Evolutionary conservation across 2,888 invertebrate species (phyloP).

Genomic region (Glyphotaelius pellucidus): DNA sequence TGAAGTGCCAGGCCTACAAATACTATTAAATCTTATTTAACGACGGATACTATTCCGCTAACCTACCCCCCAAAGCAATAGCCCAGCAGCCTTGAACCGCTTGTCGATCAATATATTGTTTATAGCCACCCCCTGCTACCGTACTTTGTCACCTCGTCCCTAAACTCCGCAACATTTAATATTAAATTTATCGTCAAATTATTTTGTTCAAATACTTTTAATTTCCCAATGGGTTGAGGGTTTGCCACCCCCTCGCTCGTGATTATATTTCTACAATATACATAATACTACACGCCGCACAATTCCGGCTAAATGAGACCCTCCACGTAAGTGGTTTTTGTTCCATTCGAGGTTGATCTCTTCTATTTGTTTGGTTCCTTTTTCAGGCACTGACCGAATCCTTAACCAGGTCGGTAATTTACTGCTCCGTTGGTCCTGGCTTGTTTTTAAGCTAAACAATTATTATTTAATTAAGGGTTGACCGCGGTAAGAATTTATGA

Average conservation of each 20-base stretch:
- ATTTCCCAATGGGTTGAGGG: neutral
- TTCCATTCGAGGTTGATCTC: slow-evolving; percentile 37
- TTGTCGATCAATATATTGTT: slow-evolving; percentile 2
- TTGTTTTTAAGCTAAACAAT: slow-evolving; percentile 65
- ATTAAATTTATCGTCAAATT: slow-evolving; percentile 2
- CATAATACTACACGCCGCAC: neutral
- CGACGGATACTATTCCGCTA: neutral
- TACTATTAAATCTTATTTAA: neutral
- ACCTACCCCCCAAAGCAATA: neutral
- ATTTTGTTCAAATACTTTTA: slow-evolving; percentile 2
- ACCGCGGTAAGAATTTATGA: slow-evolving; percentile 62
- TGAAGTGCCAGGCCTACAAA: neutral
- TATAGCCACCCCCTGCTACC: neutral
- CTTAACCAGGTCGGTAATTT: slow-evolving; percentile 56
- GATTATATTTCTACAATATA: neutral
- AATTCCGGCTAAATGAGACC: slow-evolving; percentile 23
- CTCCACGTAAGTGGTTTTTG: slow-evolving; percentile 6
- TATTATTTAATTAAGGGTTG: slow-evolving; percentile 65
- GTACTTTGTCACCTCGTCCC: slow-evolving; percentile 2
- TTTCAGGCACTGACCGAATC: slow-evolving; percentile 55
- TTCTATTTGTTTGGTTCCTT: slow-evolving; percentile 46
- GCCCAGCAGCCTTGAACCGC: neutral
- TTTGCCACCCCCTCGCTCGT: neutral
- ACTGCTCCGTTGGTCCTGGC: slow-evolving; percentile 56
- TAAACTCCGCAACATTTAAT: neutral